A percentile compares a stretch with the other conserved stretches of the same genome.
Evolutionary conservation across 2,797 vertebrate species (phyloP).

Genomic region (Lophotriccus pileatus): DNA sequence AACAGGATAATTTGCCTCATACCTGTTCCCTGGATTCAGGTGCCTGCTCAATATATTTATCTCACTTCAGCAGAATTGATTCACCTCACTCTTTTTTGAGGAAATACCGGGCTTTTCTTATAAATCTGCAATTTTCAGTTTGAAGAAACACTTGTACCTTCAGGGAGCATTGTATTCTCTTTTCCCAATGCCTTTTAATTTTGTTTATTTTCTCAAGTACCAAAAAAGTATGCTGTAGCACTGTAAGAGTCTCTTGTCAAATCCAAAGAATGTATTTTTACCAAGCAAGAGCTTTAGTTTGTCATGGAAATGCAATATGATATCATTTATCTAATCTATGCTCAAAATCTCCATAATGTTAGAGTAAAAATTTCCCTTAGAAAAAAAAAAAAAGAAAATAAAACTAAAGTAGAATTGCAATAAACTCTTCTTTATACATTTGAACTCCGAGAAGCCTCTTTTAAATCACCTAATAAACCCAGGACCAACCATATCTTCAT

Average conservation of each 20-base stretch:
- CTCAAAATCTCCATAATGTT: neutral
- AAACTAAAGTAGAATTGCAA: neutral
- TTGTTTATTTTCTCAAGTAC: constrained; percentile 74
- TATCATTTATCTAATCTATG: neutral
- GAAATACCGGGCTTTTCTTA: constrained; percentile 70
- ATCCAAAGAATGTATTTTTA: constrained; percentile 21
- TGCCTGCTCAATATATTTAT: constrained; percentile 60
- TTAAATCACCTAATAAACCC: constrained; percentile 35
- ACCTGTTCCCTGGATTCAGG: constrained; percentile 35
- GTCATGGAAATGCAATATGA: neutral
- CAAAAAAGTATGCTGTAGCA: constrained; percentile 57
- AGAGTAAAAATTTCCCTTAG: neutral
- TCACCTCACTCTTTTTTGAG: constrained; percentile 45
- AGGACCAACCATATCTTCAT: constrained; percentile 42
- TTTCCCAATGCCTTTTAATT: constrained; percentile 67
- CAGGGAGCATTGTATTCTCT: constrained; percentile 70
- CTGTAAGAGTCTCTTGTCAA: constrained; percentile 1
- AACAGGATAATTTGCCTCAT: neutral
- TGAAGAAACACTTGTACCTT: constrained; percentile 72
- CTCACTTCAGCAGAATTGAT: constrained; percentile 70
- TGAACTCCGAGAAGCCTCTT: neutral
- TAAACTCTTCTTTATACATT: neutral
- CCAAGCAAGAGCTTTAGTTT: neutral
- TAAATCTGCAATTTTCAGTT: constrained; percentile 79
- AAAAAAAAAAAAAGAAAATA: neutral